These are phyloP conservation scores for Sparus aurata DNA, from an alignment of 2,797 vertebrate species.

Conservation along the genomic window DNA sequence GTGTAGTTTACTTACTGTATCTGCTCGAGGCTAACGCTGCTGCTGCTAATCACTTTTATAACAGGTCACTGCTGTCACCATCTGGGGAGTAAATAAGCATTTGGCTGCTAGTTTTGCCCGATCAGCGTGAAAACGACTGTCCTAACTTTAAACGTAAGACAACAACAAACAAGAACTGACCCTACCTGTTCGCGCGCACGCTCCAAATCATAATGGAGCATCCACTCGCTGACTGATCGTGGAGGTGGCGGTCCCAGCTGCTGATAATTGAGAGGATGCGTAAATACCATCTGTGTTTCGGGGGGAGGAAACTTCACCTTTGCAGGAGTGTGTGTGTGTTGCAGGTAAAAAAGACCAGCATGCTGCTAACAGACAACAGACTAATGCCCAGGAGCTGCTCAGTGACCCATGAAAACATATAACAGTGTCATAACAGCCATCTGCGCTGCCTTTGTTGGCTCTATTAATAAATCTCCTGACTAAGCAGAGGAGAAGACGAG, in stretches of 20 bases:
- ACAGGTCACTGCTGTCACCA: slow-evolving; percentile 44
- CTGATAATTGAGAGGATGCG: slow-evolving; percentile 61
- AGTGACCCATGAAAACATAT: slow-evolving; percentile 69
- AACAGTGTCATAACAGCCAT: slow-evolving; percentile 73
- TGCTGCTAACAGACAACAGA: slow-evolving; percentile 63
- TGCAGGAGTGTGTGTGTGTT: slow-evolving; percentile 54
- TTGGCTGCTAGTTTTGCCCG: slow-evolving; percentile 24
- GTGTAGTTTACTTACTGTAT: background rate
- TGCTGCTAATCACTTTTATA: slow-evolving; percentile 44
- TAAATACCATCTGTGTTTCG: slow-evolving; percentile 75
- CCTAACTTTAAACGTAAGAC: slow-evolving; percentile 30
- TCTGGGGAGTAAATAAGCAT: slow-evolving; percentile 39
- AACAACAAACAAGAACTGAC: slow-evolving; percentile 48
- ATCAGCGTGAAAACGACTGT: slow-evolving; percentile 26
- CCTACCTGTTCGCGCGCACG: background rate
- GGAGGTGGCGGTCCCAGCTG: slow-evolving; percentile 48
- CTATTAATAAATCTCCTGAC: slow-evolving; percentile 69
- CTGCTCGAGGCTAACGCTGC: slow-evolving; percentile 19
- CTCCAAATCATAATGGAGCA: slow-evolving; percentile 8
- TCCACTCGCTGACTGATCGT: slow-evolving; percentile 38
- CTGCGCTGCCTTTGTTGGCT: slow-evolving; percentile 66
- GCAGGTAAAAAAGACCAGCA: slow-evolving; percentile 61
- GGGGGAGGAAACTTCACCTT: slow-evolving; percentile 64
- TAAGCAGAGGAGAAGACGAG: slow-evolving; percentile 57
- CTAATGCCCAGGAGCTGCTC: slow-evolving; percentile 63